Evolutionary conservation across 2,113 vertebrate species (phyloP), one percentile per base, ranked within the genome.

Genomic region (Amphiprion ocellaris): DNA sequence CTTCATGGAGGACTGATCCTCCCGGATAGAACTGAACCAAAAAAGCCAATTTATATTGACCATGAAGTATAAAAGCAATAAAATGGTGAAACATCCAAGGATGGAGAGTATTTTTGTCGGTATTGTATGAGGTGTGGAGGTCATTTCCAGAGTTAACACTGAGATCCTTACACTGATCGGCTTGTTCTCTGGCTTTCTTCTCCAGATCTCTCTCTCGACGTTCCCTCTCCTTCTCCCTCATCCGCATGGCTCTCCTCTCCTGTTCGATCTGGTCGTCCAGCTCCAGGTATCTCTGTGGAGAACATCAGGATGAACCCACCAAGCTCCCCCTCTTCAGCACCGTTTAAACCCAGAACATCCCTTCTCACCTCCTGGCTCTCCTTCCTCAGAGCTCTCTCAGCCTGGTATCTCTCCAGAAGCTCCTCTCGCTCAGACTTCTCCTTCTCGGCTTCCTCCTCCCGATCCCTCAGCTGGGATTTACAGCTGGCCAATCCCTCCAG

Each of bases 181-280:
- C 95, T 80, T 95, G 94, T 64, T 89, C 89, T 82, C 95, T 91
- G 10, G 95, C 94, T 79, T 94, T 95, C 62, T 90, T 94, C 86
- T 95, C 95, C 12, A 95, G 69, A 11, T 93, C 93, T 69, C 87
- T 83, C 63, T 93, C 93, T 62, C 94, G 73, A 21, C 71, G 88
- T 76, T 94, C 94, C n/a, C 88, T 83, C 87, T 94, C 93, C 49
- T 91, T 93, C 14, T 95, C 94, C 74, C 94, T 92, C 39, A 69
- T 91, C 73, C 81, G 92, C 84, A 94, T 88, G 23, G 87, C 82
- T 84, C 93, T 90, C 74, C 94, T 89, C 75, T 95, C 95, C 46
- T 94, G 94, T 69, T 95, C 95, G 54, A 89, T 92, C 79, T 95
- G 94, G 82, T 95, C 95, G 49, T 95, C 95, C 52, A 95, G 77